phyloP scores from a whole-genome alignment of 1,140 invertebrate species.

The Bombus impatiens region DNA sequence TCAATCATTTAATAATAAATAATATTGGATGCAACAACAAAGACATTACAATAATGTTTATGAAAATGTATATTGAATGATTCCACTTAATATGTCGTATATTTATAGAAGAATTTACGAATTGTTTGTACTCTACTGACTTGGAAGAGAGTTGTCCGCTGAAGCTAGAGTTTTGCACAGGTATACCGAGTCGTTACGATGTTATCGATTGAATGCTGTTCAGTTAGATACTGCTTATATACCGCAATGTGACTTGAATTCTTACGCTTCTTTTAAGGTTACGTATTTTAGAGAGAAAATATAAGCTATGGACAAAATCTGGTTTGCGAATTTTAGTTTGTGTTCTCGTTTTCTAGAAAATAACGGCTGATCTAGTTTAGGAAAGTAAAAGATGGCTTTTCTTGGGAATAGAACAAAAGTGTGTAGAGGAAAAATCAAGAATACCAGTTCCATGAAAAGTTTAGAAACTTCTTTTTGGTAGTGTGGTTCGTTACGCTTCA shows the following conservation, averaged over 20 bases:
- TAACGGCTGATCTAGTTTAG: background rate
- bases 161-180: background rate
- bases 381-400: background rate
- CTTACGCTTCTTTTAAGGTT: background rate
- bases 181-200: background rate
- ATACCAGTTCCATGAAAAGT: background rate
- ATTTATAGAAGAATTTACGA: background rate
- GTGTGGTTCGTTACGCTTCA: background rate
- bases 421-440: background rate
- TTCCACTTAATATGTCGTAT: background rate
- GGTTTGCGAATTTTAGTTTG: background rate
- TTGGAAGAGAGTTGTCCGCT: background rate
- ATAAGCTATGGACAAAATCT: no score
- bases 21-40: background rate
- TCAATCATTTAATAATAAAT: background rate
- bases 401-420: background rate
- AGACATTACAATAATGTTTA: background rate
- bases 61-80: background rate
- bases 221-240: background rate
- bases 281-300: background rate
- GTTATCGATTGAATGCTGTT: constrained; percentile 1
- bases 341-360: background rate
- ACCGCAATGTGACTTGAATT: background rate
- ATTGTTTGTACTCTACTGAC: background rate
- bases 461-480: background rate